Base-by-base conservation (phyloP, 1,140 invertebrate genomes). In the Hypsibius dujardini region DNA sequence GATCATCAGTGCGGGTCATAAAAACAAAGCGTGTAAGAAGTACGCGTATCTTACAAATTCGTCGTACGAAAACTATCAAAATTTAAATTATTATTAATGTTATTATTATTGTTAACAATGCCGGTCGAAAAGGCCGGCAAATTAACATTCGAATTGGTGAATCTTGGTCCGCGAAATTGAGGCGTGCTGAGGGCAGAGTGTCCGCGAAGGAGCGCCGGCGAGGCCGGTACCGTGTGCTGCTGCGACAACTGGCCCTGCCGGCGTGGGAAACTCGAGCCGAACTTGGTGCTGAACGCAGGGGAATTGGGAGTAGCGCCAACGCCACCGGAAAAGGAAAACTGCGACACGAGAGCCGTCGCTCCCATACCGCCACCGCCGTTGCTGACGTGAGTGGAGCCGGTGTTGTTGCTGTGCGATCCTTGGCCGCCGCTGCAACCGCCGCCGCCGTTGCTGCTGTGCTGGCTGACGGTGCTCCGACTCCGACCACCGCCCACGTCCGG, bases 391-490 rank as follows among this genome's bases (percentile, higher is more conserved):
- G 83, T 84, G 56, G 83, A 81, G 46, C 81, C 79, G 46, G 83
- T 84, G 73, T 82, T 83, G 75, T 83, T 84, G 74, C 80, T 83
- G 1, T 83, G 82, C 28, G 28, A 28, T 28, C 28, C 28, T 28
- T 28, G 28, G 28, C 28, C 28, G 28, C 28, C 28, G 28, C 28
- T 28, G 28, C 28, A 28, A 28, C 28, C 28, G 28, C 28, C 28
- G 28, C 28, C 28, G 7, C 82, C 83, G n/a, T 80, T 82, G 73
- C 81, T 83, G 71, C 82, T 82, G 71, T 83, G 82, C 73, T 83
- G 82, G 71, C 78, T 80, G n/a, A 80, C 79, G 70, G 79, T 78
- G 70, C 77, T 80, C 72, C 81, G 80, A n/a, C 79, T 81, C 74
- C 79, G 79, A 69, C 76, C 75, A 60, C 15, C 59, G 7, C 42